Percentiles rank a stretch among this genome's conserved stretches.
Evolutionary conservation across 2,113 vertebrate genomes (phyloP).

Genomic region (Esox niger): DNA sequence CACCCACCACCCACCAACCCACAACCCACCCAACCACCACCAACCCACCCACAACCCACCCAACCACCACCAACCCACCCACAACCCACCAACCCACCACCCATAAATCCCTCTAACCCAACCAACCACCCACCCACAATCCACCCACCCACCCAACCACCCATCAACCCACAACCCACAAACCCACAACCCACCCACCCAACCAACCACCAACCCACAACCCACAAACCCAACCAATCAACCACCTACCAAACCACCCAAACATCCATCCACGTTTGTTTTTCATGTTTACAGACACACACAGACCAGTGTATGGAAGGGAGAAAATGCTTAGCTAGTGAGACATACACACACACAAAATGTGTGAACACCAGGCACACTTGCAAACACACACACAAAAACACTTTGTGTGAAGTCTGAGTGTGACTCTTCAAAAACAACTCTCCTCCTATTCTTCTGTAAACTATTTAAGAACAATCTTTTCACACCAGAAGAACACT

Average conservation of each 20-base stretch:
- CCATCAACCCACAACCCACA: too few species aligned
- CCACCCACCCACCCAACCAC: too few species aligned
- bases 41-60: accelerated
- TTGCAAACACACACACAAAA: conserved; percentile 2
- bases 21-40: accelerated
- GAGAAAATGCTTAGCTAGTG: conserved; percentile 3
- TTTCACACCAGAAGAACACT: neutral
- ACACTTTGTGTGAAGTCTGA: conserved; percentile 44
- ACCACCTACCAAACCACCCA: too few species aligned
- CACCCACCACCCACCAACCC: too few species aligned
- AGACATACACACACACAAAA: neutral
- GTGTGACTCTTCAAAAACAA: conserved; percentile 49
- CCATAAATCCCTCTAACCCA: too few species aligned
- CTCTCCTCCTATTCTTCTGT: conserved; percentile 25
- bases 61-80: accelerated
- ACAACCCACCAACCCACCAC: too few species aligned
- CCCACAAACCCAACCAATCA: too few species aligned
- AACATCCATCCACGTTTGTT: too few species aligned
- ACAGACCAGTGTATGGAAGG: conserved; percentile 20
- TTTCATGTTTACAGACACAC: conserved; percentile 48
- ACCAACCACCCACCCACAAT: too few species aligned
- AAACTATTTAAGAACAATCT: conserved; percentile 24
- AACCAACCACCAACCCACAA: too few species aligned
- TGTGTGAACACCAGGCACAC: conserved; percentile 16
- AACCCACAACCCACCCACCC: too few species aligned